Base-by-base conservation (phyloP, 2,113 vertebrate genomes). In the Leucosticte australis region DNA sequence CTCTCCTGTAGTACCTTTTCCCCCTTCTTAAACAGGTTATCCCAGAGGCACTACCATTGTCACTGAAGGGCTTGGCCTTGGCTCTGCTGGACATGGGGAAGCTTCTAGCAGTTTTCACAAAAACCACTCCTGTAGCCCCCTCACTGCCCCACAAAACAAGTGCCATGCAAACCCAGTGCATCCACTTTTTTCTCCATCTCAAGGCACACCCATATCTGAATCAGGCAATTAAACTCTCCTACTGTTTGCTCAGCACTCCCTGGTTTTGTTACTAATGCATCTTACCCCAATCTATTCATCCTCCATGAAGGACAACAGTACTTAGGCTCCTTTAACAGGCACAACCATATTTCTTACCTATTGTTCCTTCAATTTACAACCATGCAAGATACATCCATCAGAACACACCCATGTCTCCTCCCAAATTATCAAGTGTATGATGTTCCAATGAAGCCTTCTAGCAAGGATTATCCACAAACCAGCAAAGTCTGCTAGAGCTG, bases 41-140 rank as follows among this genome's bases (percentile, higher is more conserved):
- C n/a, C 63, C 8, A 35, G 26, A 62, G n/a, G 30, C 0, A 0
- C 47, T 62, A 19, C n/a, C 30, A 60, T 2, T 68, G n/a, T 41
- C 41, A 53, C 24, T 11, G 47, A 55, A 31, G 53, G 24, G 39
- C n/a, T 47, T 26, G 18, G 78, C 41, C 55, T 75, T 62, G 14
- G 41, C 63, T 83, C 47, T 76, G 4, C 0, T 55, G 63, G n/a
- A 62, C 26, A 26, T 4, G 14, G 14, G 26, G n/a, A 83, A 76
- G 24, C n/a, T 68, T 69, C 62, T 55, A 31, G 21, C 47, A 83
- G 15, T 62, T 77, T n/a, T 63, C 26, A 77, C 18, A 83, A 19
- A 41, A 56, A 49, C 41, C 41, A 55, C 14, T 26, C 21, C 41
- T 19, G 41, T 16, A 63, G 41, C 35, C 6, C 24, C 27, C 15